Conservation (phyloP, 2,113 vertebrate species). For the Odocoileus virginianus region DNA sequence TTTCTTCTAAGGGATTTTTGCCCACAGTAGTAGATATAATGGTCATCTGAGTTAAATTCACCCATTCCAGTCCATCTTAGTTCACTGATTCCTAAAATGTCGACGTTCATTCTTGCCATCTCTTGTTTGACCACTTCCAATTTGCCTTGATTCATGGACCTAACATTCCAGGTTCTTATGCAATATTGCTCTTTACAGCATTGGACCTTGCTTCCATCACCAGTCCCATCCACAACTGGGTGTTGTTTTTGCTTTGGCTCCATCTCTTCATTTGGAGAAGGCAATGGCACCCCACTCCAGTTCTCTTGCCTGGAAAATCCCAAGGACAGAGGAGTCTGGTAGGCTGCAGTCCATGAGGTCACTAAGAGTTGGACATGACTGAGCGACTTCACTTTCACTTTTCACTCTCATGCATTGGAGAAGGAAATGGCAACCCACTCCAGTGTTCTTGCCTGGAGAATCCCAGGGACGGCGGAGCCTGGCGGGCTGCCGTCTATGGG, state of each 20-base stretch:
- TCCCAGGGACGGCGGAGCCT: neutral
- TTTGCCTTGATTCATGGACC: neutral
- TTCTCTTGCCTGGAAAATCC: neutral
- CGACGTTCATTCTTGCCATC: neutral
- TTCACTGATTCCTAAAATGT: accelerated
- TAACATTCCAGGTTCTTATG: neutral
- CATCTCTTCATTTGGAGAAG: neutral
- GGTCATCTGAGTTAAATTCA: neutral
- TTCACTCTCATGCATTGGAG: neutral
- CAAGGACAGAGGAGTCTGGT: neutral
- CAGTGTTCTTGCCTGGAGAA: neutral
- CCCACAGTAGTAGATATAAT: neutral
- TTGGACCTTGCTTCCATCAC: neutral
- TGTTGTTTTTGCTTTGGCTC: neutral
- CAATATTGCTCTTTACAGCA: neutral
- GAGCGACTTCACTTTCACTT: neutral
- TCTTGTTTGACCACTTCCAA: neutral
- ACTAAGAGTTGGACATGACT: neutral
- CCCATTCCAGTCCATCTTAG: neutral
- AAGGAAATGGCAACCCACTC: neutral
- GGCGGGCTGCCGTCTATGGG: neutral
- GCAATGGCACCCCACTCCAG: neutral
- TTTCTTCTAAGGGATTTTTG: neutral
- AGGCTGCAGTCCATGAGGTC: neutral
- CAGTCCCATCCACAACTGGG: neutral